Evolutionary conservation across 2,113 vertebrate genomes (phyloP).

Genomic region (Phylloscopus trochiloides): DNA sequence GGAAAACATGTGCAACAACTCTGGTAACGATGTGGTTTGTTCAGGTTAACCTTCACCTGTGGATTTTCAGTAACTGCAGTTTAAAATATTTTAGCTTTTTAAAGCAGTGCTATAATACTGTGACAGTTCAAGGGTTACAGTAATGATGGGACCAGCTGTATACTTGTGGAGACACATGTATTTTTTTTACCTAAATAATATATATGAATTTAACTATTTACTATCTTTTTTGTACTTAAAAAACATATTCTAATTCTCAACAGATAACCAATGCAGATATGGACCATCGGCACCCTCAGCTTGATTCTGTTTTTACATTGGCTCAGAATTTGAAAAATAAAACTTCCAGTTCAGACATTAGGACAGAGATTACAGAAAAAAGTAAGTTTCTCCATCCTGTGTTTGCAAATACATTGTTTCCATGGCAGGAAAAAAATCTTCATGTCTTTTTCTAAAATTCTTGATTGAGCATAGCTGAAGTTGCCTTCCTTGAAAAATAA

Average conservation of each 20-base stretch:
- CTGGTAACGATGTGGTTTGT: neutral
- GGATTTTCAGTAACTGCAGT: neutral
- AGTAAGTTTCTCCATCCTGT: conserved; percentile 69
- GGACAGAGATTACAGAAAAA: conserved; percentile 93
- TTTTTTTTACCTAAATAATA: neutral
- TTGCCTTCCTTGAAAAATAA: neutral
- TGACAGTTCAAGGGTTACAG: neutral
- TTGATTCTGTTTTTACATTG: conserved; percentile 92
- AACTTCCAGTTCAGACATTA: conserved; percentile 89
- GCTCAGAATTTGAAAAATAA: conserved; percentile 99
- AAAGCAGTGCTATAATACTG: neutral
- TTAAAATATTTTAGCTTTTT: neutral
- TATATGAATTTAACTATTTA: neutral
- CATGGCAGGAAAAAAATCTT: neutral
- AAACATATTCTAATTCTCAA: neutral
- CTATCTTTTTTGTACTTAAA: neutral
- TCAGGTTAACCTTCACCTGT: neutral
- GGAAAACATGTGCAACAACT: neutral
- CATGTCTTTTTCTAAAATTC: neutral
- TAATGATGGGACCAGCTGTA: neutral
- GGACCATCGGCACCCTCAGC: conserved; percentile 90
- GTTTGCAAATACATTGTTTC: neutral
- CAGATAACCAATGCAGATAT: conserved; percentile 92
- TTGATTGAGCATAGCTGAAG: neutral
- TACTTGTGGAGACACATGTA: neutral